Conservation (phyloP, 2,797 vertebrate genomes). For the Danionella dracula region DNA sequence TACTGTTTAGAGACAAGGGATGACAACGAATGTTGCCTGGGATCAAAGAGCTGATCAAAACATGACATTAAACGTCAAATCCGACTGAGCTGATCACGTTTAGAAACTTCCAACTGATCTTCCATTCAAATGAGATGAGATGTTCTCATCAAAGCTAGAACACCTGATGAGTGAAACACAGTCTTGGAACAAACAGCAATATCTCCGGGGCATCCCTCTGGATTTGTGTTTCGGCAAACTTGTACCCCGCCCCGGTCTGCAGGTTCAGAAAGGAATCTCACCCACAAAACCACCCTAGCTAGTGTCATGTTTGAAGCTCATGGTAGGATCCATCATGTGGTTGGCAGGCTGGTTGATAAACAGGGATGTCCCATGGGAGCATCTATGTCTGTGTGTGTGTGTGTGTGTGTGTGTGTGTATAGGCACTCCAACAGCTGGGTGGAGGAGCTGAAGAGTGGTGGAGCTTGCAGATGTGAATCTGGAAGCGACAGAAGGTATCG, state of each 20-base stretch:
- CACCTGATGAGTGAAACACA: conserved; percentile 41
- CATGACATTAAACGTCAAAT: conserved; percentile 13
- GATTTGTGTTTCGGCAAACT: conserved; percentile 48
- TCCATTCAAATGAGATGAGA: conserved; percentile 21
- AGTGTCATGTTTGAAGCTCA: conserved; percentile 66
- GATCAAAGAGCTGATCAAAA: conserved; percentile 25
- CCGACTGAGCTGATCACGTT: conserved; percentile 4
- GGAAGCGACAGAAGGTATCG: conserved; percentile 75
- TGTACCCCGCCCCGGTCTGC: conserved; percentile 59
- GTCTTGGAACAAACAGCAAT: conserved; percentile 45
- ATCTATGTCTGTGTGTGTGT: too few species aligned
- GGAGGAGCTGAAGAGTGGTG: conserved; percentile 66
- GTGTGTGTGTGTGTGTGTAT: conserved; percentile 53
- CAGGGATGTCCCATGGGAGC: conserved; percentile 67
- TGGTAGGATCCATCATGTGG: conserved; percentile 75
- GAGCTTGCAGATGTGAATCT: conserved; percentile 73
- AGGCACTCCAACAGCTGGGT: conserved; percentile 68
- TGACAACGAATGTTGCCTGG: background rate
- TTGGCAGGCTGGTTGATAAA: conserved; percentile 72
- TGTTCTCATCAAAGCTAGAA: conserved; percentile 19
- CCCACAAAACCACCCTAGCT: conserved; percentile 55
- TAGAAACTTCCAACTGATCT: conserved; percentile 13
- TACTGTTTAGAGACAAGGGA: conserved; percentile 9
- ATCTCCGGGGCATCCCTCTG: conserved; percentile 33
- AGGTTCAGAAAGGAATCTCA: conserved; percentile 59